Evolutionary conservation across 1,140 invertebrate species (phyloP).

Genomic region (Conopomorpha cramerella): DNA sequence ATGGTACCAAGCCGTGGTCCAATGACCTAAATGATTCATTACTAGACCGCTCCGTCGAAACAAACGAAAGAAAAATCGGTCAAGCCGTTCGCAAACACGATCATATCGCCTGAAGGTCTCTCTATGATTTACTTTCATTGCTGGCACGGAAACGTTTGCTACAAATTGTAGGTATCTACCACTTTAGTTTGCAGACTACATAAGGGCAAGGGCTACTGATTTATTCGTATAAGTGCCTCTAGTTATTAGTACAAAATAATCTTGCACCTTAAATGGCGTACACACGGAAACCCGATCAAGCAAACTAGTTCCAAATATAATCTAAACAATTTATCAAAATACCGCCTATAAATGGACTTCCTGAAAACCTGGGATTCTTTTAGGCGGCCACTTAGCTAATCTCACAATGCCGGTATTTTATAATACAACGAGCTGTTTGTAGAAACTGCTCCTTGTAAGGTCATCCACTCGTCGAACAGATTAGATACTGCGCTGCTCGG

Average conservation of each 20-base stretch:
- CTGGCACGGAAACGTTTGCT: no score
- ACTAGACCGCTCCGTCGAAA: constrained; percentile 30
- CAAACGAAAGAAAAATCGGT: constrained; percentile 51
- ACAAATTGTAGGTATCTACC: no score
- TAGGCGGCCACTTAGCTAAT: constrained; percentile 5
- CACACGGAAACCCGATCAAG: constrained; percentile 41
- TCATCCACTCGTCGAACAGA: no score
- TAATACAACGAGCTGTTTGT: no score
- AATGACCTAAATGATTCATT: constrained; percentile 54
- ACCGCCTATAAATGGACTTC: constrained; percentile 43
- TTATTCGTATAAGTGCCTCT: no score
- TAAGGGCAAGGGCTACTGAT: no score
- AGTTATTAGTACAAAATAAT: constrained; percentile 50
- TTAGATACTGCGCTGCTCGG: no score
- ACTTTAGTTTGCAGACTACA: no score
- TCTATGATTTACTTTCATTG: no score
- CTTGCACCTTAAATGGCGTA: constrained; percentile 38
- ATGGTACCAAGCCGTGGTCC: constrained; percentile 46
- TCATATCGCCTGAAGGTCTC: no score
- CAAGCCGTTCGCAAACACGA: constrained; percentile 10
- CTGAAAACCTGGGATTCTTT: constrained; percentile 25
- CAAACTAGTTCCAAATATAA: constrained; percentile 27
- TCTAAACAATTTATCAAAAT: constrained; percentile 55
- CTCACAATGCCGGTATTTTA: no score
- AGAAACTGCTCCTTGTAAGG: no score